Conservation (phyloP, 2,888 invertebrate genomes). For the Dryadula phaetusa region DNA sequence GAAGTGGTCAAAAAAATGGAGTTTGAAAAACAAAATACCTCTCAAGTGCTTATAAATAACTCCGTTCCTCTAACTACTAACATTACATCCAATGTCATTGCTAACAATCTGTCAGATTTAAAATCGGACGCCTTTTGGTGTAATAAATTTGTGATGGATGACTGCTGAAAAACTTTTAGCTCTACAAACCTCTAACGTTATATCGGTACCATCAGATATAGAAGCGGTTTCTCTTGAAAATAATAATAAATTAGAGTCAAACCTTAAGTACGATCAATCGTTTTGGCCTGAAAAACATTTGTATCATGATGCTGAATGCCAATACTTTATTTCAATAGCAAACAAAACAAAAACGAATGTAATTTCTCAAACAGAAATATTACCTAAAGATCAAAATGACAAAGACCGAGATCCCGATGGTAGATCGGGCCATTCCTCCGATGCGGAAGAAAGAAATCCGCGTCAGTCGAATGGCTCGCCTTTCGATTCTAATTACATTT, state of each 20-base stretch:
- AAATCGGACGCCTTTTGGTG: slow-evolving; percentile 85
- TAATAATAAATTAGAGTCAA: slow-evolving; percentile 55
- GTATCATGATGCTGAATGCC: slow-evolving; percentile 88
- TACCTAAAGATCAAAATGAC: slow-evolving; percentile 79
- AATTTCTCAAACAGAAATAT: slow-evolving; percentile 53
- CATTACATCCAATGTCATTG: slow-evolving; percentile 52
- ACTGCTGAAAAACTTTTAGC: slow-evolving; percentile 46
- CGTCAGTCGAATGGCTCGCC: slow-evolving; percentile 57
- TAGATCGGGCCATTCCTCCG: slow-evolving; percentile 83
- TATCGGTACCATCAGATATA: slow-evolving; percentile 84
- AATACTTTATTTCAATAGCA: slow-evolving; percentile 83
- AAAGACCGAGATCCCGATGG: slow-evolving; percentile 86
- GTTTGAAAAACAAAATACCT: slow-evolving; percentile 18
- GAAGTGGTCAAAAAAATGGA: background rate
- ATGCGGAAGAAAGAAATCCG: slow-evolving; percentile 65
- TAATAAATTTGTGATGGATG: slow-evolving; percentile 69
- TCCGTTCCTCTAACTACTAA: slow-evolving; percentile 55
- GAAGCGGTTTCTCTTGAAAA: background rate
- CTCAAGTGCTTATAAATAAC: slow-evolving; percentile 12
- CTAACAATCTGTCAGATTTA: slow-evolving; percentile 67
- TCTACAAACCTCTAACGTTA: slow-evolving; percentile 35
- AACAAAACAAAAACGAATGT: slow-evolving; percentile 66
- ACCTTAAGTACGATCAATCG: slow-evolving; percentile 73
- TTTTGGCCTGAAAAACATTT: slow-evolving; percentile 86
- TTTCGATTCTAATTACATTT: slow-evolving; percentile 85